Base-by-base conservation (phyloP, 2,797 vertebrate genomes). In the Coracias cyanogaster region DNA sequence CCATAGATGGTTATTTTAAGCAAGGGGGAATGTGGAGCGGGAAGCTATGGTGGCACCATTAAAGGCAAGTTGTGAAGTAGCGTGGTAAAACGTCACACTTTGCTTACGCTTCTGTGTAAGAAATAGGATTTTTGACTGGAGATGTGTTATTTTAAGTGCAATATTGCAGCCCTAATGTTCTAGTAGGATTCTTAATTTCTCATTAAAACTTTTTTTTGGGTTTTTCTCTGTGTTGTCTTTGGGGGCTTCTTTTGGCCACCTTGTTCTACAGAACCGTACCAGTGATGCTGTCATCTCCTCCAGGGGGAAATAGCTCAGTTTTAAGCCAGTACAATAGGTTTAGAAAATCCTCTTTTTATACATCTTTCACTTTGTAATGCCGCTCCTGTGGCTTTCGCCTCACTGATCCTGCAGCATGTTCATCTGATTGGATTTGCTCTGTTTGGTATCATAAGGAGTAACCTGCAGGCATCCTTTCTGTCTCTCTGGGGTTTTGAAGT, bases 381-480 rank as follows among this genome's bases (percentile, higher is more conserved):
- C 0, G 14, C 71, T 94, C 55, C 79, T 43, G 43, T 88, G 78
- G 84, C 91, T 91, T 54, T 86, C 0, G 45, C 85, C 71, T 88
- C 91, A 74, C 86, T 93, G 94, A 92, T 94, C 89, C 89, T 80
- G 71, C 95, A 86, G 92, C 85, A 57, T 79, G 73, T 93, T 96
- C 92, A 65, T 87, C 84, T 93, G 92, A 95, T 96, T 95, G 95
- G 92, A 96, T 96, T 97, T 95, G 93, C 90, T 95, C 85, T 77
- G 82, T 95, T 97, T 96, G 87, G 77, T 93, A 86, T 86, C 90
- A 45, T 21, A 70, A 90, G 66, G 86, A 85, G 86, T 84, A 85
- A 96, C 90, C 85, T 74, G 86, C 93, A 89, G 93, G 88, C 94
- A 79, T 85, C 72, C 28, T 89, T 64, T 94, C 78, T 73, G 58